These are phyloP conservation scores for Vidua macroura DNA, from an alignment of 2,113 vertebrate genomes.

Conservation along the genomic window DNA sequence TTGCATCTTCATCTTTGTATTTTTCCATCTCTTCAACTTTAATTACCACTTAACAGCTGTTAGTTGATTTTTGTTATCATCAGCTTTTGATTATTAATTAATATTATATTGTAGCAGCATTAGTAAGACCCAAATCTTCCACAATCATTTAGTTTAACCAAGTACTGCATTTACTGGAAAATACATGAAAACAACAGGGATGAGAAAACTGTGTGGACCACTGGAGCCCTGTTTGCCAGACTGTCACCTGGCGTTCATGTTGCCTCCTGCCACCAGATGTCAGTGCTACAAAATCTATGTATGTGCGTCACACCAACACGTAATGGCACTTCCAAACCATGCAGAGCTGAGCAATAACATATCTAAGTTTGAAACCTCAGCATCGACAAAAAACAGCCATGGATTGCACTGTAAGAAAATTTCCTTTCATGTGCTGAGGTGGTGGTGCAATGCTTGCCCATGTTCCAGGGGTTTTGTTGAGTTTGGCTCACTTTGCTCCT, in stretches of 20 bases:
- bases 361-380: neutral
- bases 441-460: neutral
- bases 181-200: fast-evolving
- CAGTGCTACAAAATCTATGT: neutral
- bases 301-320: neutral
- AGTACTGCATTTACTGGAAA: neutral
- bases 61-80: neutral
- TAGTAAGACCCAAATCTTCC: neutral
- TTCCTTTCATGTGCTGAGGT: neutral
- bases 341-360: neutral
- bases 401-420: neutral
- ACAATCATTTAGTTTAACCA: neutral
- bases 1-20: neutral
- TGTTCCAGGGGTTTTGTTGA: neutral
- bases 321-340: neutral
- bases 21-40: neutral
- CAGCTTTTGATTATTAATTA: neutral
- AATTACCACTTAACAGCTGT: neutral
- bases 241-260: neutral
- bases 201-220: fast-evolving
- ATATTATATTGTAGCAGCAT: neutral
- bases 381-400: neutral
- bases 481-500: neutral
- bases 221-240: neutral
- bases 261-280: constrained; percentile 18